phyloP scores from a whole-genome alignment of 2,113 vertebrate species.

The Fulica atra region DNA sequence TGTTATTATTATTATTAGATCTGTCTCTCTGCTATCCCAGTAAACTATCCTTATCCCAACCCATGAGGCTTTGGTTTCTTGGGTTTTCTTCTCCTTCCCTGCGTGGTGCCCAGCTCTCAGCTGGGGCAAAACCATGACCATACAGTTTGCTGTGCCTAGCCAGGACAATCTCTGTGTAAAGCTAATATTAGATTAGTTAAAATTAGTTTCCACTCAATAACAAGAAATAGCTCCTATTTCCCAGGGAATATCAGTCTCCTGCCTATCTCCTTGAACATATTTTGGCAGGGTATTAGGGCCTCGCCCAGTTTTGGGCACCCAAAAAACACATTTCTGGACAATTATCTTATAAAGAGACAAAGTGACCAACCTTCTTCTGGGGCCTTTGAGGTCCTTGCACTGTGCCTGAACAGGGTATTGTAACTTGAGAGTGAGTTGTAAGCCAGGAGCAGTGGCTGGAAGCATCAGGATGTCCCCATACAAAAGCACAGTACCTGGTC shows the following conservation, averaged over 20 bases:
- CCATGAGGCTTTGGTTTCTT: no score
- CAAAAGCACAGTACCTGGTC: neutral
- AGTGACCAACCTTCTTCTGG: neutral
- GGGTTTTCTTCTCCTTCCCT: no score
- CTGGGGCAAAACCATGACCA: no score
- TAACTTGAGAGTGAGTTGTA: neutral
- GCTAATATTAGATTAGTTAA: neutral
- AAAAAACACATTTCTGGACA: neutral
- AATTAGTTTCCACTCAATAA: neutral
- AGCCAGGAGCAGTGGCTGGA: neutral
- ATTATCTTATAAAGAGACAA: neutral
- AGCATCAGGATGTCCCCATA: accelerated
- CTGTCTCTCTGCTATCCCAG: no score
- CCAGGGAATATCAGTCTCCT: neutral
- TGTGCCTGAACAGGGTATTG: neutral
- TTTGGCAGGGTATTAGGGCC: neutral
- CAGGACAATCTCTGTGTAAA: neutral
- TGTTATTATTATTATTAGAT: no score
- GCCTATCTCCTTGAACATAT: neutral
- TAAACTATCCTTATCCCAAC: no score
- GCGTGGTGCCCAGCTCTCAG: no score
- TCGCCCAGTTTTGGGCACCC: neutral
- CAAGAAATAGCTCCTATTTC: neutral
- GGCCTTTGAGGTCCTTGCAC: neutral
- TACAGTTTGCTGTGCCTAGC: no score